Percentiles rank a stretch among this genome's conserved stretches.
These are phyloP conservation scores for Argynnis bischoffii DNA, from an alignment of 2,888 invertebrate species.

Conservation along the genomic window DNA sequence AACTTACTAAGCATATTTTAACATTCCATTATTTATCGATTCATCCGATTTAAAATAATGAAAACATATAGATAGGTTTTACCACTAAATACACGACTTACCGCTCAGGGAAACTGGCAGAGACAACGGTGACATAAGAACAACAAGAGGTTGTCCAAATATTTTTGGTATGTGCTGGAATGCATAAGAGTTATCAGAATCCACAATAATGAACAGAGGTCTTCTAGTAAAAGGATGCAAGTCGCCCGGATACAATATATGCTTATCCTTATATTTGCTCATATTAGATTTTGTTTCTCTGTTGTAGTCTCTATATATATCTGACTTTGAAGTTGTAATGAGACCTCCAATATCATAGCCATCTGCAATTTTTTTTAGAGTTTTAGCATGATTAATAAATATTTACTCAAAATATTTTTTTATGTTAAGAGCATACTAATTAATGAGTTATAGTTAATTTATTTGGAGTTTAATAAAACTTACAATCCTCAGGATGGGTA, in stretches of 20 bases:
- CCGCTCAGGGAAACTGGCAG: conserved; percentile 92
- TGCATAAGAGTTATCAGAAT: conserved; percentile 96
- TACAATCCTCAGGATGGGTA: conserved; percentile 95
- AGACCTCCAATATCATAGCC: conserved; percentile 96
- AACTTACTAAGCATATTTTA: too few relatives aligned
- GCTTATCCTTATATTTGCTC: conserved; percentile 82
- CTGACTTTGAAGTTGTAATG: conserved; percentile 92
- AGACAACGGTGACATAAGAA: conserved; percentile 96
- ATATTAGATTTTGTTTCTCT: conserved; percentile 32
- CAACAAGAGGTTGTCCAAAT: conserved; percentile 96
- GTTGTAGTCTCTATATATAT: conserved; percentile 76
- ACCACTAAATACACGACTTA: conserved; percentile 58
- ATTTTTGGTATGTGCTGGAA: conserved; percentile 94
- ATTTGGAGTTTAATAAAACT: conserved; percentile 51
- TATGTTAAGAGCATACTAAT: not conserved
- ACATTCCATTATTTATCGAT: too few relatives aligned
- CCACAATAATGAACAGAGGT: conserved; percentile 96
- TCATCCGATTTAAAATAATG: too few relatives aligned
- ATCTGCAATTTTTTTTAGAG: conserved; percentile 66
- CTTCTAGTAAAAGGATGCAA: conserved; percentile 95
- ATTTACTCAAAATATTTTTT: not conserved
- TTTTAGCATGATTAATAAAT: too few relatives aligned
- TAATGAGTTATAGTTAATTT: not conserved
- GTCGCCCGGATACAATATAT: conserved; percentile 96
- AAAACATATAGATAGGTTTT: too few relatives aligned